phyloP scores from a whole-genome alignment of 2,797 vertebrate genomes.

The Erpetoichthys calabaricus region DNA sequence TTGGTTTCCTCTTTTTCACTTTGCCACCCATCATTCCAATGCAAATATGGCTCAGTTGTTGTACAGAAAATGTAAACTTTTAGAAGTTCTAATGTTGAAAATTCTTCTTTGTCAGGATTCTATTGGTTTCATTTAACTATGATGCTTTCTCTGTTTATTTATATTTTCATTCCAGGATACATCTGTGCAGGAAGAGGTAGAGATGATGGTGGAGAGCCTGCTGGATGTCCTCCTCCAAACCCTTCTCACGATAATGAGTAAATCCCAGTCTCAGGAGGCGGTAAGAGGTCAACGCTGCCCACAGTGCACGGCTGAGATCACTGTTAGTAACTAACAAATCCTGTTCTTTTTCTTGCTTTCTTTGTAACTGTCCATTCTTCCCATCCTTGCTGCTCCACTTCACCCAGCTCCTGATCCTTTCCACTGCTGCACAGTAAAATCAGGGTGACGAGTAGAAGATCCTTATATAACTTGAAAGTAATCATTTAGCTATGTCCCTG shows the following conservation, averaged over 20 bases:
- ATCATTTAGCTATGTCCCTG: too few species aligned
- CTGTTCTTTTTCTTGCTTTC: constrained; percentile 59
- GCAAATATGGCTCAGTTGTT: too few species aligned
- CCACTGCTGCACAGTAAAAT: constrained; percentile 25
- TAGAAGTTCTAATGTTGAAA: too few species aligned
- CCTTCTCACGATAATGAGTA: constrained; percentile 97
- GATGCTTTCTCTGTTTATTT: constrained; percentile 13
- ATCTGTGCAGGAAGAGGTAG: constrained; percentile 92
- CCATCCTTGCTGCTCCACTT: constrained; percentile 24
- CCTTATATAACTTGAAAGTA: too few species aligned
- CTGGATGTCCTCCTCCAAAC: constrained; percentile 97
- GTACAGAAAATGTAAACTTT: too few species aligned
- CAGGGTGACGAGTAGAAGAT: too few species aligned
- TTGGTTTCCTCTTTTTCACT: too few species aligned
- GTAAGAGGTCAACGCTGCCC: constrained; percentile 98
- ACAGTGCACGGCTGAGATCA: constrained; percentile 98
- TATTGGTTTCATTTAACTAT: constrained; percentile 10
- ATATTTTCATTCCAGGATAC: constrained; percentile 58
- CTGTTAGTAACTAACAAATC: constrained; percentile 92
- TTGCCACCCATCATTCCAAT: too few species aligned
- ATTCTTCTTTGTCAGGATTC: too few species aligned
- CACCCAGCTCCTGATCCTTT: constrained; percentile 27
- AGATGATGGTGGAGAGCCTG: constrained; percentile 98
- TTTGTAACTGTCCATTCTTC: constrained; percentile 40
- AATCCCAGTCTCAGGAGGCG: constrained; percentile 95